Evolutionary conservation across 2,113 vertebrate genomes (phyloP), one percentile per base, ranked within the genome.

Genomic region (Capreolus pygargus): DNA sequence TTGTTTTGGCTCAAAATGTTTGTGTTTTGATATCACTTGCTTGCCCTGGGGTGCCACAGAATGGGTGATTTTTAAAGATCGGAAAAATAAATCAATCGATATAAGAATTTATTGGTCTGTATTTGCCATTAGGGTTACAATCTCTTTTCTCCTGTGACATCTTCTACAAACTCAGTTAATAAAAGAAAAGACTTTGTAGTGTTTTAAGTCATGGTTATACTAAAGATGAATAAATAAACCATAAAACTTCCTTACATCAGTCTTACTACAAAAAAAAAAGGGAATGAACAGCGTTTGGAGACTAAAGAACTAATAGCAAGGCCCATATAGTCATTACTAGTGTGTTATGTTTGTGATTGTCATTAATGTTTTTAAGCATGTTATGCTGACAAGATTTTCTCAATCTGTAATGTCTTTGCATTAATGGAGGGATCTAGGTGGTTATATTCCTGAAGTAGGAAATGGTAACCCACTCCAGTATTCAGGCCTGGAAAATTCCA

Each of bases 1-100:
- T 98, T 97, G 52, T 87, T 97, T 96, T 52, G 43, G n/a, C 70
- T 96, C 91, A 94, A 95, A 97, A 97, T 96, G 47, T 97, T 97
- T 97, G 52, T 9, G 8, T 90, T 96, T 96, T 92, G 90, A 89
- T 93, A 97, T 82, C 43, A 33, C 45, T 94, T 93, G 50, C 52
- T 97, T 95, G 86, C 74, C 57, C 30, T 70, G 61, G 25, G 79
- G 27, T 58, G 74, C 33, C 28, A 50, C 17, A 85, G 36, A 96
- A 87, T 93, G 39, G 61, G 23, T 45, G 83, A 91, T 36, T 95
- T 97, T 95, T 96, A 96, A 3, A 89, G n/a, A 93, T 84, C 50
- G 43, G 54, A 97, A 97, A 97, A 91, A 93, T 90, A 89, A 95
- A 95, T 97, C 96, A 96, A 91, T 97, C 23, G 19, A 94, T 94